These are phyloP conservation scores for Axis porcinus DNA, from an alignment of 2,113 vertebrate species.

Conservation along the genomic window DNA sequence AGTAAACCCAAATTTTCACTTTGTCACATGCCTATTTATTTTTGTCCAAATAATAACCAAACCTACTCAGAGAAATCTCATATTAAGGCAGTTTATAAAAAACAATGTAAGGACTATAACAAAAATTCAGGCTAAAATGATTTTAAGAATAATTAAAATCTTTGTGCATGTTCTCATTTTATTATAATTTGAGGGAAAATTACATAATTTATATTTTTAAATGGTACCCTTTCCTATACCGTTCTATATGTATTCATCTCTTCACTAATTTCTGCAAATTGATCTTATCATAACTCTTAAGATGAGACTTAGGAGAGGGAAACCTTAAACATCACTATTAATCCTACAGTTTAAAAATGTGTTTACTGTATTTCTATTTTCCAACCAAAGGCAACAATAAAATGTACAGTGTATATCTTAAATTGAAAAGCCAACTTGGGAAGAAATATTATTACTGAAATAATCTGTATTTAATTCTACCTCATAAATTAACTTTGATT, in stretches of 20 bases:
- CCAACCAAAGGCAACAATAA: not conserved
- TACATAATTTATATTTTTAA: not conserved
- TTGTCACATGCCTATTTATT: not conserved
- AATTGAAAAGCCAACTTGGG: not conserved
- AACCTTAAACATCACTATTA: not conserved
- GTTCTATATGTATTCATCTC: not conserved
- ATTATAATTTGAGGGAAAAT: not conserved
- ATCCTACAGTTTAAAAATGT: not conserved
- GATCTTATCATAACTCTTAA: not conserved
- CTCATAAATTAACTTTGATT: slow-evolving; percentile 10
- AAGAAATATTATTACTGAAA: rapidly evolving
- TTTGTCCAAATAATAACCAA: not conserved
- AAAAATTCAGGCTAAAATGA: not conserved
- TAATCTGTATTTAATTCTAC: not conserved
- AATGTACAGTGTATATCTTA: not conserved
- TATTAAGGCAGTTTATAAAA: not conserved
- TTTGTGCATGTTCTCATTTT: not conserved
- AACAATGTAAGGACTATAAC: not conserved
- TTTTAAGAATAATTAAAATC: not conserved
- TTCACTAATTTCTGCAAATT: not conserved
- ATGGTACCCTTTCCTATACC: not conserved
- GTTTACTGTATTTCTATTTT: slow-evolving; percentile 27
- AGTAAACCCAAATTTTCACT: not conserved
- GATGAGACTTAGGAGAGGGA: not conserved
- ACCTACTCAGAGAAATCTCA: not conserved